Evolutionary conservation across 2,888 invertebrate genomes (phyloP).

Genomic region (Theristus sp.): DNA sequence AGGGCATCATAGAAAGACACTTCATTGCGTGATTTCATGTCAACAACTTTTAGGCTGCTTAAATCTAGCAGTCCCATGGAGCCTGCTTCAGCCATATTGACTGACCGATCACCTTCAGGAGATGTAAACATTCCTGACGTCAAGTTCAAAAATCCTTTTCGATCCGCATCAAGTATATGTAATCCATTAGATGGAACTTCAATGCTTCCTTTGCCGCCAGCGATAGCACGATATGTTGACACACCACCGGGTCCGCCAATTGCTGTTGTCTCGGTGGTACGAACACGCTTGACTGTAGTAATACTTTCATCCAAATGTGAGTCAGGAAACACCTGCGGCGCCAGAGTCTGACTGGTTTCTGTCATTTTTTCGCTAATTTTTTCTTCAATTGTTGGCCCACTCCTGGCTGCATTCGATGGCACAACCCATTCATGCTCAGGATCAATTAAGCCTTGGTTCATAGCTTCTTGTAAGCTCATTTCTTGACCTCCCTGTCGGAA

Average conservation of each 20-base stretch:
- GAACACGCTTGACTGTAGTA: conserved; percentile 25
- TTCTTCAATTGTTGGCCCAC: conserved; percentile 28
- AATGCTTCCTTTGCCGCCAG: conserved; percentile 32
- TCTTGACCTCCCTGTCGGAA: conserved; percentile 40
- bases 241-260: conserved; percentile 22
- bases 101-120: conserved; percentile 61
- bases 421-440: conserved; percentile 28
- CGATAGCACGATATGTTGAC: conserved; percentile 25
- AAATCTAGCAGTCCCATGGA: conserved; percentile 35
- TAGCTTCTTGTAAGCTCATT: conserved; percentile 31
- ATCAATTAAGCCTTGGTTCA: conserved; percentile 26
- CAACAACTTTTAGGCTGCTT: conserved; percentile 36
- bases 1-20: conserved; percentile 68
- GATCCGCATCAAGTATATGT: conserved; percentile 61
- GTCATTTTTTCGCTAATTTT: conserved; percentile 25
- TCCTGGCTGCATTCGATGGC: conserved; percentile 17
- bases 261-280: conserved; percentile 26
- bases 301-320: conserved; percentile 25
- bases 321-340: conserved; percentile 23
- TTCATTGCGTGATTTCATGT: conserved; percentile 54
- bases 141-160: conserved; percentile 61
- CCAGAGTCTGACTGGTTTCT: conserved; percentile 27
- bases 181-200: conserved; percentile 67
- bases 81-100: conserved; percentile 58
- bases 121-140: conserved; percentile 62